Evolutionary conservation across 1,140 invertebrate genomes (phyloP).

Genomic region (Copidosoma floridanum): DNA sequence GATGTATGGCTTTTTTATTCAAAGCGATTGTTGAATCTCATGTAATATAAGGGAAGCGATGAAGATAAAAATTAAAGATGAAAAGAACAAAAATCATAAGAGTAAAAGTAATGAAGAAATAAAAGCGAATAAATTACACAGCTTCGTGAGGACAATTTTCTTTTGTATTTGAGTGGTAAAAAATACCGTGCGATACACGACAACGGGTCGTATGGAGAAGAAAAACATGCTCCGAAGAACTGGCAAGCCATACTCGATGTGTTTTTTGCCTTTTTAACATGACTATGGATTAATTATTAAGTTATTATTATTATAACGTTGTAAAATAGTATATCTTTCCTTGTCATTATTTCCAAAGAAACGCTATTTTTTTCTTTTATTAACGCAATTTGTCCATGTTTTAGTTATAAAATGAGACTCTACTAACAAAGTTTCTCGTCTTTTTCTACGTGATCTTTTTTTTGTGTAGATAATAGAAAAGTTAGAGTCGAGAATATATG

Average conservation of each 20-base stretch:
- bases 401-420: conserved; percentile 13
- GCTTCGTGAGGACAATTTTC: conserved; percentile 39
- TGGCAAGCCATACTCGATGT: conserved; percentile 42
- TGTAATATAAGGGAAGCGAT: conserved; percentile 48
- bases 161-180: conserved; percentile 47
- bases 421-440: conserved; percentile 8
- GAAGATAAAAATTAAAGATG: background rate
- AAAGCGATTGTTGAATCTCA: conserved; percentile 54
- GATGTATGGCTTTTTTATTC: conserved; percentile 53
- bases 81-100: conserved; percentile 23
- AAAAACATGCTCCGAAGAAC: conserved; percentile 38
- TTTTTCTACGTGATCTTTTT: too few relatives aligned
- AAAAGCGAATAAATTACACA: conserved; percentile 48
- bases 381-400: conserved; percentile 19
- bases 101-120: too few relatives aligned
- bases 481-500: conserved; percentile 14
- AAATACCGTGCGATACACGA: conserved; percentile 35
- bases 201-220: conserved; percentile 39
- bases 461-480: conserved; percentile 11
- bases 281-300: conserved; percentile 19
- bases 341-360: conserved; percentile 29
- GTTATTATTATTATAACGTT: conserved; percentile 14
- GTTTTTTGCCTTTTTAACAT: conserved; percentile 32
- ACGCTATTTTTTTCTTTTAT: conserved; percentile 1
- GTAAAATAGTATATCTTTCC: conserved; percentile 15